Base-by-base conservation (phyloP, 2,113 vertebrate species). In the Etia nguti region DNA sequence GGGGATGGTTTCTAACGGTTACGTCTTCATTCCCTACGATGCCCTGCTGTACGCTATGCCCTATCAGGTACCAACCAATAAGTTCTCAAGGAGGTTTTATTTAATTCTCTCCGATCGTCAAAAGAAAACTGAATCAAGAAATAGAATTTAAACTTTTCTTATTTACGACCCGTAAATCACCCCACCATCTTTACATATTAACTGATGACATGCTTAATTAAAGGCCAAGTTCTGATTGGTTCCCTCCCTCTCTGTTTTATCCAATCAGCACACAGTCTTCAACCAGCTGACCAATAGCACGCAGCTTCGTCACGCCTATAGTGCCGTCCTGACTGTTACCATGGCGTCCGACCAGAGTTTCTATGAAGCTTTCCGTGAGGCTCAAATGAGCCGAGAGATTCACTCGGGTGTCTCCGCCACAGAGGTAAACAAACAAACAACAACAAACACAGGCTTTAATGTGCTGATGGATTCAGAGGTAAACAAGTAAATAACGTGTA, bases 21-120 rank as follows among this genome's bases (percentile, higher is more conserved):
- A 96, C 3, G 95, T 97, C 9, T 99, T 98, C 85, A 88, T 99
- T 62, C 97, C 98, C 0, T 98, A 97, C 2, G 98, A 99, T 6
- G 94, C 97, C 0, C 94, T 99, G 41, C 95, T 96, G 54, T 99
- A 97, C 41, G 96, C 97, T 46, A 93, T 98, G 95, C 96, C 97
- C 20, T 97, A 98, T 60, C 94, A 95, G 93, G 94, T 94, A 83
- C 81, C 3, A 1, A 75, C 18, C 43, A 48, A 75, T n/a, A 50
- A 6, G 2, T 46, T 29, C 41, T 75, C 15, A 29, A 8, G 15
- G 2, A 75, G 24, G 9, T 29, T 75, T 50, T 29, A 48, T 73
- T 73, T 6, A 6, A 26, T 48, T 18, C 29, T 20, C 68, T 73
- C 41, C 3, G 1, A 0, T 29, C 6, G 0, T 48, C 15, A 31